These are phyloP conservation scores for Acrocephalus kingi DNA, from an alignment of 2,113 vertebrate genomes.

Conservation along the genomic window DNA sequence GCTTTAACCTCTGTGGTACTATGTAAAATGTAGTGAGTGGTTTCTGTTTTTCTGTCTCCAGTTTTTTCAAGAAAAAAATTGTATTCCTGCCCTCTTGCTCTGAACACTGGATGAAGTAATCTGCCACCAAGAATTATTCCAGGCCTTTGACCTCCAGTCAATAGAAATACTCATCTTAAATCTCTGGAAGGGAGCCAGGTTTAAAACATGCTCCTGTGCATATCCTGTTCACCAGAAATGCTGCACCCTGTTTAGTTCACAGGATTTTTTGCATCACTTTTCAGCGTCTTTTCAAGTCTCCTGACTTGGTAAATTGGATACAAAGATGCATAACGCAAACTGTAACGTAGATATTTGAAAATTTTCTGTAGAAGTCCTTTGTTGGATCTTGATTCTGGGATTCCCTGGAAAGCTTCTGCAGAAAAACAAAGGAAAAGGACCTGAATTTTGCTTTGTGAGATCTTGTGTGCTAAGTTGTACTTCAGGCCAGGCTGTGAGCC, in stretches of 20 bases:
- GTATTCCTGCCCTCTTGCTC: background rate
- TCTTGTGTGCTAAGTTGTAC: background rate
- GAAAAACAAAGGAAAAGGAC: background rate
- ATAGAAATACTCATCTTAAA: background rate
- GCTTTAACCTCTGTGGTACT: background rate
- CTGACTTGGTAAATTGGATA: background rate
- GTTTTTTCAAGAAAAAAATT: background rate
- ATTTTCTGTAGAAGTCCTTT: background rate
- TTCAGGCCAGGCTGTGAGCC: background rate
- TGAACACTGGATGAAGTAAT: background rate
- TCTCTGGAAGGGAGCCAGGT: background rate
- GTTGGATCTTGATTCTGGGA: background rate
- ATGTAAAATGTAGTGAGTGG: background rate
- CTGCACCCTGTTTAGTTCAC: background rate
- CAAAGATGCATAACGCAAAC: fast-evolving
- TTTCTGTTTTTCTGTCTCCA: background rate
- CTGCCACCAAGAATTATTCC: background rate
- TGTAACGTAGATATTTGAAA: background rate
- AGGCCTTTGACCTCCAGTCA: slow-evolving; percentile 27
- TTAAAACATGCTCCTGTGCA: background rate
- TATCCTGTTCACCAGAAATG: background rate
- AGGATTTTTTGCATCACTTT: background rate
- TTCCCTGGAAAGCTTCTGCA: background rate
- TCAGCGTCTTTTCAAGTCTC: background rate
- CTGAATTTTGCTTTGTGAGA: background rate